A percentile compares a stretch with the other conserved stretches of the same genome.
These are phyloP conservation scores for Myopa tessellatipennis DNA, from an alignment of 2,888 invertebrate genomes.

Conservation along the genomic window DNA sequence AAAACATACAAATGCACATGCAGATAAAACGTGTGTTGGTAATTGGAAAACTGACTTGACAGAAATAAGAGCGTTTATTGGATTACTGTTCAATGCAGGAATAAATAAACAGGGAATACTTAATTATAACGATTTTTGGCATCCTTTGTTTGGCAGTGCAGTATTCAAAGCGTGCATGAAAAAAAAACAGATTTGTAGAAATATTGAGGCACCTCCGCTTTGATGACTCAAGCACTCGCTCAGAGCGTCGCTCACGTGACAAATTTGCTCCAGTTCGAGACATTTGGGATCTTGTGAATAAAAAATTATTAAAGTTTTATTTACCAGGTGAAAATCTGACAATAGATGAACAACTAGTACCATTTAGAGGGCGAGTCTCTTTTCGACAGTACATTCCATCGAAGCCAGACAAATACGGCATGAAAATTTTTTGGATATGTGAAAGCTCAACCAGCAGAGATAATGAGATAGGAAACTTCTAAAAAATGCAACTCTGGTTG, in stretches of 20 bases:
- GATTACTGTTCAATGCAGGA: too few relatives aligned
- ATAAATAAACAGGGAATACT: too few relatives aligned
- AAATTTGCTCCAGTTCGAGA: conserved; percentile 30
- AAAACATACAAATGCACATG: not conserved
- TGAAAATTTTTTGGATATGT: conserved; percentile 22
- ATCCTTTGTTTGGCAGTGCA: too few relatives aligned
- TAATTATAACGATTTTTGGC: too few relatives aligned
- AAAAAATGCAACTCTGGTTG: too few relatives aligned
- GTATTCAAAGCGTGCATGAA: too few relatives aligned
- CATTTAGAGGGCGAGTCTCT: conserved; percentile 22
- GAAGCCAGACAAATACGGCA: not conserved
- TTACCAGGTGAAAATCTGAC: not conserved
- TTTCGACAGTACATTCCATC: too few relatives aligned
- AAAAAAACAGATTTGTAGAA: conserved; percentile 17
- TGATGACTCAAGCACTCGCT: conserved; percentile 23
- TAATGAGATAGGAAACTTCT: too few relatives aligned
- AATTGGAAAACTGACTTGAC: not conserved
- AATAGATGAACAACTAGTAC: conserved; percentile 3
- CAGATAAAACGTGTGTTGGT: not conserved
- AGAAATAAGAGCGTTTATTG: not conserved
- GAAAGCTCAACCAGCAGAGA: not conserved
- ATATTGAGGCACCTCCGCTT: conserved; percentile 18
- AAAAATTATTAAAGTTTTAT: not conserved
- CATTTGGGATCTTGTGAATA: conserved; percentile 25
- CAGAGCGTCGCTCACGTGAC: not conserved